Conservation (phyloP, 2,888 invertebrate species). For the Thecocarcelia acutangulata region DNA sequence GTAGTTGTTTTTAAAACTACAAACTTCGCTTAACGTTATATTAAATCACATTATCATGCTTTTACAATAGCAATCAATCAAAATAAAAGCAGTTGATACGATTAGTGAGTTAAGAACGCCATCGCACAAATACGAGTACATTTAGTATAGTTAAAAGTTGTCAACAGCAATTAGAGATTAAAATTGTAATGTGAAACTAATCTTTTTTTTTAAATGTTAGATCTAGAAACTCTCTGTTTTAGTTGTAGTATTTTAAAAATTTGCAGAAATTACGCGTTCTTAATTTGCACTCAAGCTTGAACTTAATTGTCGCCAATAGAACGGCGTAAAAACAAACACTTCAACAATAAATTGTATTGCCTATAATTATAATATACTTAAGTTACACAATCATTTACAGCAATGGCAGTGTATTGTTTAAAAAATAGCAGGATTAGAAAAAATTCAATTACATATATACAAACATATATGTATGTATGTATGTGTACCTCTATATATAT, state of each 20-base stretch:
- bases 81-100: conserved; percentile 21
- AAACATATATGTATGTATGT: too few relatives aligned
- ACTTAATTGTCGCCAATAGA: conserved; percentile 47
- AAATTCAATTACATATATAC: neutral
- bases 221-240: conserved; percentile 29
- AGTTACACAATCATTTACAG: conserved; percentile 66
- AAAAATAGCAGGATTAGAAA: neutral
- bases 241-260: conserved; percentile 34
- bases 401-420: conserved; percentile 27
- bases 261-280: conserved; percentile 51
- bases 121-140: neutral
- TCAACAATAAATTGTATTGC: conserved; percentile 60
- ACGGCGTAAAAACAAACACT: conserved; percentile 2
- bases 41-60: conserved; percentile 4
- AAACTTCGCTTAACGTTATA: neutral
- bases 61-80: conserved; percentile 27
- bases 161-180: conserved; percentile 61
- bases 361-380: conserved; percentile 67
- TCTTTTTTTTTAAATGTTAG: conserved; percentile 55
- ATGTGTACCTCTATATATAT: neutral
- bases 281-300: conserved; percentile 43
- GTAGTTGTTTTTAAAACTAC: too few relatives aligned
- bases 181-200: conserved; percentile 65
- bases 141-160: conserved; percentile 45
- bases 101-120: conserved; percentile 17